Evolutionary conservation across 2,797 vertebrate genomes (phyloP).

Genomic region (Labeo calbasu): DNA sequence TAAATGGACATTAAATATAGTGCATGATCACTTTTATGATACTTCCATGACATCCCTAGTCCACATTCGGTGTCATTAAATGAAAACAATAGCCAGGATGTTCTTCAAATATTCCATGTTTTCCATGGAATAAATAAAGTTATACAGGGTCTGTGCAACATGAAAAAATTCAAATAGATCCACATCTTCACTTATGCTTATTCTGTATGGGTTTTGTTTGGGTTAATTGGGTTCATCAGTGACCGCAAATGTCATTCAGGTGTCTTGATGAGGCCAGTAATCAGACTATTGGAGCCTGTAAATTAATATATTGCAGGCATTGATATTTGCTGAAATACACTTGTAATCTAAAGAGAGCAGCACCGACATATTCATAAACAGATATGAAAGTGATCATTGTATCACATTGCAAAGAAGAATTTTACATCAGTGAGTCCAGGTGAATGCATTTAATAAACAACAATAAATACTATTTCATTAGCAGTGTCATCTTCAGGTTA

Average conservation of each 20-base stretch:
- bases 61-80: background rate
- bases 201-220: background rate
- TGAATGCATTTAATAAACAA: constrained; percentile 7
- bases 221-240: too few relatives aligned
- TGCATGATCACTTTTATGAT: background rate
- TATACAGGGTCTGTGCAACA: background rate
- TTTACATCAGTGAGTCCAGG: background rate
- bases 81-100: background rate
- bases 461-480: constrained; percentile 8
- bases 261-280: background rate
- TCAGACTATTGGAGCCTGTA: background rate
- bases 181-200: background rate
- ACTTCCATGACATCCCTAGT: background rate
- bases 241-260: background rate
- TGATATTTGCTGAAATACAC: constrained; percentile 8
- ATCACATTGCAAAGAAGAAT: background rate
- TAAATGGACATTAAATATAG: background rate
- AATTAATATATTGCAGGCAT: background rate
- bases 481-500: constrained; percentile 50
- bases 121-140: background rate
- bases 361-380: background rate
- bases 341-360: background rate
- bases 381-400: background rate
- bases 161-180: background rate
- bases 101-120: background rate